These are phyloP conservation scores for Eira barbara DNA, from an alignment of 2,113 vertebrate genomes.

Conservation along the genomic window DNA sequence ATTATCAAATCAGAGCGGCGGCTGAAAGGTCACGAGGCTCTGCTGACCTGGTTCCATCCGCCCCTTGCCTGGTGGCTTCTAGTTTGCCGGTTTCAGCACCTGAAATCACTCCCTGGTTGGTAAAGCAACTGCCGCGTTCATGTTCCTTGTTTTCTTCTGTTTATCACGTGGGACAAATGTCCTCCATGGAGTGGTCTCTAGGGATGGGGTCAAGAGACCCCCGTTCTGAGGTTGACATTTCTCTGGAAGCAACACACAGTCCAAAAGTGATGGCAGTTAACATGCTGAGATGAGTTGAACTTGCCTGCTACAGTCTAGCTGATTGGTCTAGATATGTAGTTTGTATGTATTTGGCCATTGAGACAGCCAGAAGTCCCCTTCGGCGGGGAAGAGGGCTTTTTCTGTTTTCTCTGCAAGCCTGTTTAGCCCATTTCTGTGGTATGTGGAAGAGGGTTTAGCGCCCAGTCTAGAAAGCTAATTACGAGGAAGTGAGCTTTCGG, in stretches of 20 bases:
- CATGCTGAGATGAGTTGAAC: neutral
- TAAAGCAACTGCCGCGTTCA: neutral
- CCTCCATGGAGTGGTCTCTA: neutral
- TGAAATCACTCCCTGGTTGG: neutral
- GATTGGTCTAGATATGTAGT: neutral
- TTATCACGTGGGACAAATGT: neutral
- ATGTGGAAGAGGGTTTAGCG: neutral
- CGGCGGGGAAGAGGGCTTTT: neutral
- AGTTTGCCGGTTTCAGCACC: neutral
- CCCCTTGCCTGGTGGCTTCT: neutral
- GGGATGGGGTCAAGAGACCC: neutral
- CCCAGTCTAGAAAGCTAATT: neutral
- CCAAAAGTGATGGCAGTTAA: neutral
- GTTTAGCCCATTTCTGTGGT: neutral
- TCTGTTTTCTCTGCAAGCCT: neutral
- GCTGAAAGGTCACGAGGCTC: neutral
- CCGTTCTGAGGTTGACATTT: neutral
- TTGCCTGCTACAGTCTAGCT: neutral
- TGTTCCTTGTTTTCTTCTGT: neutral
- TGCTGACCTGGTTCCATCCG: neutral
- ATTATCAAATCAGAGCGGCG: neutral
- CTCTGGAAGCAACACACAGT: neutral
- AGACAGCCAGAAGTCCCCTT: neutral
- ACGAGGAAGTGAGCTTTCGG: neutral
- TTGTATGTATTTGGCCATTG: neutral